Evolutionary conservation across 2,113 vertebrate species (phyloP).

Genomic region (Petrocephalus microphthalmus): DNA sequence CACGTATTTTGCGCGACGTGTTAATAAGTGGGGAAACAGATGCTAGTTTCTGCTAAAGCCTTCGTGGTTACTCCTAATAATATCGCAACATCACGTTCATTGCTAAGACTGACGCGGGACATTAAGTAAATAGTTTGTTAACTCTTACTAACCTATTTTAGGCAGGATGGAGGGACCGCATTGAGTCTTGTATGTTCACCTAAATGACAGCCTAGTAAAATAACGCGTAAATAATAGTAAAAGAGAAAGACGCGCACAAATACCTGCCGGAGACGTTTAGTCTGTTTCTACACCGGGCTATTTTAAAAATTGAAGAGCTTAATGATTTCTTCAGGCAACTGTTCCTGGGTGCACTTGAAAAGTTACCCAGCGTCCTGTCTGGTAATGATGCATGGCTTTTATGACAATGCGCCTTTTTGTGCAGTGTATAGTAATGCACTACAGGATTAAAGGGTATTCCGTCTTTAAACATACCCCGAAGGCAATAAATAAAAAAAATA

Average conservation of each 20-base stretch:
- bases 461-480: not conserved
- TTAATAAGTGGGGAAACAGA: not conserved
- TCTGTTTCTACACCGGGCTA: not conserved
- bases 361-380: not conserved
- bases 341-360: not conserved
- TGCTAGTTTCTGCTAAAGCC: not conserved
- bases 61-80: not conserved
- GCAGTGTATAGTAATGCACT: not conserved
- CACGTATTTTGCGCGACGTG: not conserved
- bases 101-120: not conserved
- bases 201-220: not conserved
- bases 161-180: not conserved
- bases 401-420: not conserved
- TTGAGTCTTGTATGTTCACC: not conserved
- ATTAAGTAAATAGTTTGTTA: not conserved
- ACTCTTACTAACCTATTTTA: not conserved
- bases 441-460: slow-evolving; percentile 3
- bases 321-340: not conserved
- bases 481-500: slow-evolving; percentile 20
- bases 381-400: not conserved
- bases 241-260: not conserved
- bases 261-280: not conserved
- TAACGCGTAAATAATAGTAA: not conserved
- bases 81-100: not conserved
- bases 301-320: slow-evolving; percentile 24